Conservation (phyloP, 1,140 invertebrate genomes). For the Copidosoma floridanum region DNA sequence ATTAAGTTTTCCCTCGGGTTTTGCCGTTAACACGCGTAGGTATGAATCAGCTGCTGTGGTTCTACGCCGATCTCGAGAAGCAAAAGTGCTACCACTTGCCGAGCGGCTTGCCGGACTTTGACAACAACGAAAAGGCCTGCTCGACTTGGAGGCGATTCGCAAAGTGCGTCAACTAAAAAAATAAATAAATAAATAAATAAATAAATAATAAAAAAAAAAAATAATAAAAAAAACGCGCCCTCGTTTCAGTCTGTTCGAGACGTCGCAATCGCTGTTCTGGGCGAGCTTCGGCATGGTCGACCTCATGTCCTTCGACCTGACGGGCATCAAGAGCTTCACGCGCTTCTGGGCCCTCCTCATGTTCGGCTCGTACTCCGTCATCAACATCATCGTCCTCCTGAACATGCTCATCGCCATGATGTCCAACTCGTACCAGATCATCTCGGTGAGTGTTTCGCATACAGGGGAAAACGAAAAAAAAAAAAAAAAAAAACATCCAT, state of each 20-base stretch:
- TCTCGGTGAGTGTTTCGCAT: conserved; percentile 70
- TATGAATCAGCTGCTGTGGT: conserved; percentile 92
- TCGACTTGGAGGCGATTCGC: conserved; percentile 83
- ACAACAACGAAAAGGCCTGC: conserved; percentile 77
- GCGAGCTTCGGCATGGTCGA: conserved; percentile 90
- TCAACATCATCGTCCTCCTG: conserved; percentile 88
- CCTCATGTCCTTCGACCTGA: conserved; percentile 79
- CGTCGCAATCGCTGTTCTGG: conserved; percentile 92
- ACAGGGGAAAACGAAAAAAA: too few relatives aligned
- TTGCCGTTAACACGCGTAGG: conserved; percentile 48
- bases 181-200: too few relatives aligned
- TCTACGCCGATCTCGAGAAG: conserved; percentile 88
- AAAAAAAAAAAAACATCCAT: too few relatives aligned
- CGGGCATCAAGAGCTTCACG: conserved; percentile 83
- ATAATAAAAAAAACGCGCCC: too few relatives aligned
- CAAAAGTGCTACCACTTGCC: conserved; percentile 76
- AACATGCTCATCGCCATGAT: conserved; percentile 97
- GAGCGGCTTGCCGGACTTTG: conserved; percentile 70
- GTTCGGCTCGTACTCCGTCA: conserved; percentile 87
- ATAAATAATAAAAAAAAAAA: too few relatives aligned
- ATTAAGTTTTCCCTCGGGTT: conserved; percentile 37
- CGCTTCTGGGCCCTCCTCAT: conserved; percentile 84
- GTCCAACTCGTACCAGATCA: conserved; percentile 92
- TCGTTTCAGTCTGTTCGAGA: conserved; percentile 91
- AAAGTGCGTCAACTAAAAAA: too few relatives aligned